Evolutionary conservation across 92 coral and sea anemone genomes (phyloP).

Genomic region (Palythoa grandiflora): DNA sequence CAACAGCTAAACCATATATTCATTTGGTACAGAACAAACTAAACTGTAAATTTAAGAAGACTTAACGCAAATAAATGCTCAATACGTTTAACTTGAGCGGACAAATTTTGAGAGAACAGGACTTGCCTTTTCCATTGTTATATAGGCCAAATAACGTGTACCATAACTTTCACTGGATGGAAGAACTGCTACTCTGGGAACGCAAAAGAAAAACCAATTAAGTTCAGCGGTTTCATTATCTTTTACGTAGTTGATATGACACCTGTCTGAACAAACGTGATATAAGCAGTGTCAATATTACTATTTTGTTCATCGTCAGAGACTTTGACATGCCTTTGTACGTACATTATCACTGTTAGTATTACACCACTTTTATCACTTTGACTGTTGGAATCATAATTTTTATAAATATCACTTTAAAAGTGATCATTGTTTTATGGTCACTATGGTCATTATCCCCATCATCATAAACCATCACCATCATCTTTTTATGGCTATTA

Average conservation of each 20-base stretch:
- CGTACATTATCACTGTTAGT: background rate
- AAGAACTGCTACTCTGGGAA: conserved; percentile 75
- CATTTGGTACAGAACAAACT: no score
- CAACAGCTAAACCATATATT: no score
- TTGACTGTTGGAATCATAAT: background rate
- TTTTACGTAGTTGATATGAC: background rate
- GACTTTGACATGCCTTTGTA: no score
- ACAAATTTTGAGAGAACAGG: background rate
- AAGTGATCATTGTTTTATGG: background rate
- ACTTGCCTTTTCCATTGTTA: conserved; percentile 90
- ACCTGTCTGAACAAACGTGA: background rate
- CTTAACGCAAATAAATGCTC: no score
- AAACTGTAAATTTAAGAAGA: no score
- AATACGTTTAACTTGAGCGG: background rate
- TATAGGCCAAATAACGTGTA: conserved; percentile 87
- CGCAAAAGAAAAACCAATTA: background rate
- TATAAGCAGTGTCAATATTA: background rate
- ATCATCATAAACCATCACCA: background rate
- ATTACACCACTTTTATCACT: background rate
- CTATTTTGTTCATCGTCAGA: no score
- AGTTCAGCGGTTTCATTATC: background rate
- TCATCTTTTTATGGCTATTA: background rate
- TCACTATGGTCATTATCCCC: background rate
- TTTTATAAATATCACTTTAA: background rate
- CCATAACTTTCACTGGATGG: conserved; percentile 74